A percentile compares a stretch with the other conserved stretches of the same genome.
Conservation (phyloP, 2,888 invertebrate species). For the Cosmia pyralina region DNA sequence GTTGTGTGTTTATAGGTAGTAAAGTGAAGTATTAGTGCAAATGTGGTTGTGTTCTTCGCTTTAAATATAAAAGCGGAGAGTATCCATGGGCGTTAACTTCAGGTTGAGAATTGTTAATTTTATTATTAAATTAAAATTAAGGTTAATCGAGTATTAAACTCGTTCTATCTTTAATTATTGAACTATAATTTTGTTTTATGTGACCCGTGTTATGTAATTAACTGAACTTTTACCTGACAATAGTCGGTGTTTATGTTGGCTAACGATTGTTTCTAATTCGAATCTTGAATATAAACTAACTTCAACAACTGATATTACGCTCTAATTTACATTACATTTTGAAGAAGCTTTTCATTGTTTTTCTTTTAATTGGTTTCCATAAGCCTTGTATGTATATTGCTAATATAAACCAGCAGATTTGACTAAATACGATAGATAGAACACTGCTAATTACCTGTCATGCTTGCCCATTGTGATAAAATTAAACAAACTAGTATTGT, state of each 20-base stretch:
- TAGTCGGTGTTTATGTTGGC: conserved; percentile 65
- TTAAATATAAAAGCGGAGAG: conserved; percentile 73
- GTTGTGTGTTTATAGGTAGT: conserved; percentile 51
- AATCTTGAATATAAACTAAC: conserved; percentile 52
- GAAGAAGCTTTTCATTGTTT: background rate
- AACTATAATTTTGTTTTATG: conserved; percentile 28
- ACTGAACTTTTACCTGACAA: conserved; percentile 55
- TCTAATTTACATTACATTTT: background rate
- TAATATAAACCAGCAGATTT: background rate
- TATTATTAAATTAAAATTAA: conserved; percentile 86
- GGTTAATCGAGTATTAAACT: conserved; percentile 73
- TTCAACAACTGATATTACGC: conserved; percentile 1
- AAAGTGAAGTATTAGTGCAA: conserved; percentile 67
- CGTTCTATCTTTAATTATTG: conserved; percentile 47
- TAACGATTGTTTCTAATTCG: conserved; percentile 65
- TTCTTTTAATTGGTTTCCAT: background rate
- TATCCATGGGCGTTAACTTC: conserved; percentile 89
- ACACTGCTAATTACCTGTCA: conserved; percentile 2
- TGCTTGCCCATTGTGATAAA: conserved; percentile 7
- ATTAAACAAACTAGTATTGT: conserved; percentile 9
- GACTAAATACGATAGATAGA: background rate
- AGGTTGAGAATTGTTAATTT: conserved; percentile 81
- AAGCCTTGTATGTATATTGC: background rate
- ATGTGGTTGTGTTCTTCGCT: conserved; percentile 67
- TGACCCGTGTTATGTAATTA: conserved; percentile 55